Base-by-base conservation (phyloP, 2,797 vertebrate genomes). In the Gallirallus australis region DNA sequence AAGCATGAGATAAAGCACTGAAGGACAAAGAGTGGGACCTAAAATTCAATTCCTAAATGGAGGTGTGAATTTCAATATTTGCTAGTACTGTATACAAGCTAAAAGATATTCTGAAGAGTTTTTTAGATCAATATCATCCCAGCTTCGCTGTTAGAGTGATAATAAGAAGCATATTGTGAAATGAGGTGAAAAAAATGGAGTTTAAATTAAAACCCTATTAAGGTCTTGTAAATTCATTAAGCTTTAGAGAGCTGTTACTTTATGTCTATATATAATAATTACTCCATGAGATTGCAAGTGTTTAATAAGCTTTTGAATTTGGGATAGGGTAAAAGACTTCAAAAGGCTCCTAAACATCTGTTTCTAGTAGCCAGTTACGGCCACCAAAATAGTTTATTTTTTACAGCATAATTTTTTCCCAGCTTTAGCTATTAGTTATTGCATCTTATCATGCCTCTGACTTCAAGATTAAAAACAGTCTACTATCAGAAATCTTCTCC, bases 131-230 rank as follows among this genome's bases (percentile, higher is more conserved):
- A 0, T 89, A 28, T 73, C 65, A 89, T 91, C 39, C 10, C 23
- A 68, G 2, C 17, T 86, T 85, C 42, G 33, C 23, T 47, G 4
- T 15, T 75, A n/a, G 23, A 77, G 45, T 78, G 47, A 50, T 77
- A 93, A 73, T 86, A 42, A 78, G 71, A 53, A 72, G 11, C 28
- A 61, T 65, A 78, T 50, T 93, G 39, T 64, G 78, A 94, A 89
- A 82, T 5, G 0, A 94, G 89, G 19, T 39, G 15, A 37, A 83
- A 93, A 94, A 94, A 92, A 81, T 30, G 0, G 15, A 81, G 33
- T 9, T 78, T 70, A 81, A 94, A 96, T 96, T 86, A 89, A 96
- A 94, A 96, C 65, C 6, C 9, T 21, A 54, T 94, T 82, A 80
- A 15, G 64, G 7, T 4, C 16, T 52, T 59, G 27, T 68, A 84